Conservation (phyloP, 2,113 vertebrate species). For the Aspiorhynchus laticeps region DNA sequence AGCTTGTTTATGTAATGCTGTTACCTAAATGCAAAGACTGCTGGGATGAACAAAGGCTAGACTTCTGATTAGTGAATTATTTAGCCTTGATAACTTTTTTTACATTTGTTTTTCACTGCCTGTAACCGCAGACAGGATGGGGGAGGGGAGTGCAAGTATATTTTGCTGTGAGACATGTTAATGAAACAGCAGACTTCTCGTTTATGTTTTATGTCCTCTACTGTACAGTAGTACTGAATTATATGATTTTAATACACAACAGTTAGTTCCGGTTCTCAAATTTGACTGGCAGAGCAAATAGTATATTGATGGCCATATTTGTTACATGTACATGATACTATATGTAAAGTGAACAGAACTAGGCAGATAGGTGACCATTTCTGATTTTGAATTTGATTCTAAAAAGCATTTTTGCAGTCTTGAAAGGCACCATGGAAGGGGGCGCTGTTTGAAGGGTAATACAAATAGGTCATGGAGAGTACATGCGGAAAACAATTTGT, state of each 20-base stretch:
- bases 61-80: neutral
- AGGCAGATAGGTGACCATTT: neutral
- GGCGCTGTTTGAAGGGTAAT: neutral
- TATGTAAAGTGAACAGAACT: neutral
- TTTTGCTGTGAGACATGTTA: slow-evolving; percentile 7
- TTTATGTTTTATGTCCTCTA: neutral
- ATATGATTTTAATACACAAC: neutral
- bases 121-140: slow-evolving; percentile 17
- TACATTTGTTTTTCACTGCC: neutral
- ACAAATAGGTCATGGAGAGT: neutral
- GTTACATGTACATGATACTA: neutral
- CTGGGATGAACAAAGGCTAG: neutral
- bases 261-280: neutral
- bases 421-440: no score
- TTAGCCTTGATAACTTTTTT: neutral
- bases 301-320: neutral
- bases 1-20: slow-evolving; percentile 19
- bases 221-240: neutral
- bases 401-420: neutral
- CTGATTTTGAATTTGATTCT: neutral
- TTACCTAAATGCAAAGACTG: neutral
- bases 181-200: slow-evolving; percentile 2
- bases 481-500: neutral
- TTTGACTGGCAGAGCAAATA: neutral
- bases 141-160: neutral